Evolutionary conservation across 2,113 vertebrate species (phyloP).

Genomic region (Eubucco bourcierii): DNA sequence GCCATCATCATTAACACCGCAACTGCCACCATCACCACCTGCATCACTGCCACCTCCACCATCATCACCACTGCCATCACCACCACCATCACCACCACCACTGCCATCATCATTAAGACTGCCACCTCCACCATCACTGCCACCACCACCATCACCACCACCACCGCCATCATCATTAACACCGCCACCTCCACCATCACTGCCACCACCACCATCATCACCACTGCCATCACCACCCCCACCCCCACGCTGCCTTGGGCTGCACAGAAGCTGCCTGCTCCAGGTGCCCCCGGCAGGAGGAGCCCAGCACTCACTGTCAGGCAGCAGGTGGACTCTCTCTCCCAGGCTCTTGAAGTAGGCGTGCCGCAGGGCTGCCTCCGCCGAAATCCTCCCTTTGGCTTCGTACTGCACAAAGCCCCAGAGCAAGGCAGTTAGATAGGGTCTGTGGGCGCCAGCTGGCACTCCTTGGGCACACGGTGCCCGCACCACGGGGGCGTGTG

Average conservation of each 20-base stretch:
- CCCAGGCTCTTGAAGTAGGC: constrained; percentile 89
- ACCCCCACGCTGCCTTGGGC: background rate
- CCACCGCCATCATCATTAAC: too few relatives aligned
- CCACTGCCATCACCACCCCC: background rate
- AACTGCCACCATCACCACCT: too few relatives aligned
- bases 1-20: too few relatives aligned
- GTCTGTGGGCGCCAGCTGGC: accelerated
- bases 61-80: too few relatives aligned
- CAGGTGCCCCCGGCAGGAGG: background rate
- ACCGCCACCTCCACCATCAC: too few relatives aligned
- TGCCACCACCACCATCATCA: too few relatives aligned
- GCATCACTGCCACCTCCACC: too few relatives aligned
- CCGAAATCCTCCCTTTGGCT: constrained; percentile 81
- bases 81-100: too few relatives aligned
- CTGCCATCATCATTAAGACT: too few relatives aligned
- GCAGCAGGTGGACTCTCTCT: constrained; percentile 84
- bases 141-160: too few relatives aligned
- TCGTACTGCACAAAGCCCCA: constrained; percentile 81
- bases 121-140: too few relatives aligned
- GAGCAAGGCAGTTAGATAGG: accelerated
- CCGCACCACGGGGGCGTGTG: accelerated
- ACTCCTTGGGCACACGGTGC: background rate
- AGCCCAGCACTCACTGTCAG: constrained; percentile 85
- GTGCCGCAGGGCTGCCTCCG: constrained; percentile 85
- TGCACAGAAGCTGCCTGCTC: background rate